Conservation (phyloP, 2,113 vertebrate genomes). For the Ifrita kowaldi region DNA sequence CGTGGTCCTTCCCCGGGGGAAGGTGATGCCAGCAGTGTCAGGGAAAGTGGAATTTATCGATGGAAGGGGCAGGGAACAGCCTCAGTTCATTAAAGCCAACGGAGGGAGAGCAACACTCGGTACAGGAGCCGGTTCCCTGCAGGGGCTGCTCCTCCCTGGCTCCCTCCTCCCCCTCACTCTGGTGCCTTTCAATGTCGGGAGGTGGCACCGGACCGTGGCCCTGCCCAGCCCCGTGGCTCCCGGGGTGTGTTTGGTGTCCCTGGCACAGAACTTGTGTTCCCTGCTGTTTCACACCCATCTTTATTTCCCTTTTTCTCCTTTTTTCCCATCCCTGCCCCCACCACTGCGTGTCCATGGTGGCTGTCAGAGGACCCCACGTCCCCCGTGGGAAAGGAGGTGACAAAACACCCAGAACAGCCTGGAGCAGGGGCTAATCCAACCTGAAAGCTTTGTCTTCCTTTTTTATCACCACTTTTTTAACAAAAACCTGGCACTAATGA, state of each 20-base stretch:
- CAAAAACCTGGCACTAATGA: not conserved
- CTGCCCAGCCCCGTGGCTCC: not conserved
- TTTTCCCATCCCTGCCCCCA: not conserved
- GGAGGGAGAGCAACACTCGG: not conserved
- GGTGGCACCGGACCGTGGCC: not conserved
- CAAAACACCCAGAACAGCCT: not conserved
- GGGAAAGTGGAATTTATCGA: not conserved
- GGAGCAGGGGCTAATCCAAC: not conserved
- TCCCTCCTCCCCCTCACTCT: not conserved
- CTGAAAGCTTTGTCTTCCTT: not conserved
- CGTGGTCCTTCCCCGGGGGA: not conserved
- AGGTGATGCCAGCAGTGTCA: not conserved
- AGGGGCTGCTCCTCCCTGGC: not conserved
- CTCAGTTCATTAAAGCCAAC: constrained; percentile 20
- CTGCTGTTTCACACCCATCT: not conserved
- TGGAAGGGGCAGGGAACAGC: not conserved
- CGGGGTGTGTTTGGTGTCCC: not conserved
- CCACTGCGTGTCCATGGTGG: fast-evolving
- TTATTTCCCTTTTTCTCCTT: not conserved
- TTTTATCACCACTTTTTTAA: not conserved
- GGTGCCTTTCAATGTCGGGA: not conserved
- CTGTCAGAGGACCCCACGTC: not conserved
- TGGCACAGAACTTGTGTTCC: not conserved
- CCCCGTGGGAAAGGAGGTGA: not conserved
- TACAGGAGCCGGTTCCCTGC: not conserved